phyloP scores from a whole-genome alignment of 64 coral and sea anemone genomes.

The Actinia equina region DNA sequence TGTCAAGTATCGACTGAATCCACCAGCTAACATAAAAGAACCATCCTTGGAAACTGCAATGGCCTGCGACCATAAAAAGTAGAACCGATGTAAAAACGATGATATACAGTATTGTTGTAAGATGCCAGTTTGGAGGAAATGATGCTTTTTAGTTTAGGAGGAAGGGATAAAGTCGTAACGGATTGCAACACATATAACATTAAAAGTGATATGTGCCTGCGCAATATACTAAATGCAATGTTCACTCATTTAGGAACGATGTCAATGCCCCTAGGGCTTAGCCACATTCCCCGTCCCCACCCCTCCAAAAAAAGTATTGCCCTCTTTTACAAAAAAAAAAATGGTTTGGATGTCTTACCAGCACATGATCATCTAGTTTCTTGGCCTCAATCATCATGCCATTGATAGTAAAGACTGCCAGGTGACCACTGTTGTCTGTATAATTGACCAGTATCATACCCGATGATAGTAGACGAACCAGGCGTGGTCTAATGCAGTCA shows the following conservation, averaged over 20 bases:
- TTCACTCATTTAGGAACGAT: too few species aligned
- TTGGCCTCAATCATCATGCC: constrained; percentile 55
- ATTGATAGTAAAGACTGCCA: constrained; percentile 90
- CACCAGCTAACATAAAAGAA: constrained; percentile 89
- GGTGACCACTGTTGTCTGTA: constrained; percentile 79
- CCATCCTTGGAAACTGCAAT: constrained; percentile 77
- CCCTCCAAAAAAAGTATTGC: too few species aligned
- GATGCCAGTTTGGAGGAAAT: not conserved
- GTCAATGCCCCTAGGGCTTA: too few species aligned
- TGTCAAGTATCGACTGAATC: constrained; percentile 84
- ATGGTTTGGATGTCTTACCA: constrained; percentile 42
- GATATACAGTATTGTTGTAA: too few species aligned
- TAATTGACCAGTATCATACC: constrained; percentile 87
- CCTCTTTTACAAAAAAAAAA: not conserved
- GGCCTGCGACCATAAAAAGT: constrained; percentile 43
- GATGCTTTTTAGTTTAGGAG: not conserved
- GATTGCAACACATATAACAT: too few species aligned
- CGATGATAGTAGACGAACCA: constrained; percentile 62
- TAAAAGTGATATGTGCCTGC: too few species aligned
- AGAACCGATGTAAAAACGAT: not conserved
- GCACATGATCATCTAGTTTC: constrained; percentile 81
- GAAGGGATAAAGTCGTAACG: not conserved
- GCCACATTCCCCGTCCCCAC: too few species aligned
- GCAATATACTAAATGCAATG: too few species aligned
- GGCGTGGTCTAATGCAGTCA: constrained; percentile 74